phyloP scores from a whole-genome alignment of 2,888 invertebrate genomes.

The Diaprepes abbreviatus region DNA sequence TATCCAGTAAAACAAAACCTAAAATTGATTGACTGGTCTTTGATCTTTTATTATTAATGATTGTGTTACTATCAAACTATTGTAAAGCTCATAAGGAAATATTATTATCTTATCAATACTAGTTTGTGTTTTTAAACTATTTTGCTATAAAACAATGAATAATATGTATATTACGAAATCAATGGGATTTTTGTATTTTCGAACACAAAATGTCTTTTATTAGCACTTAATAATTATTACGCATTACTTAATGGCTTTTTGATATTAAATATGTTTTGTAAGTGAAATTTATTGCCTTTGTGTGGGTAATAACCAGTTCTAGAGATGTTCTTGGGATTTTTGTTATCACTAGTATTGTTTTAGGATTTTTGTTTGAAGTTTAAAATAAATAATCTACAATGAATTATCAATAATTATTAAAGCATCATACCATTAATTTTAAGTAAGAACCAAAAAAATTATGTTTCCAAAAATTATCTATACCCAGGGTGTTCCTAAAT shows the following conservation, averaged over 20 bases:
- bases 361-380: too few species aligned
- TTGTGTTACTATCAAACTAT: neutral
- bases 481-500: too few species aligned
- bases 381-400: neutral
- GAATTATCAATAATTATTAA: too few species aligned
- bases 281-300: slow-evolving; percentile 2
- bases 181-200: neutral
- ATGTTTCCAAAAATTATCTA: too few species aligned
- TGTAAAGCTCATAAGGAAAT: neutral
- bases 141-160: slow-evolving; percentile 1
- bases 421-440: too few species aligned
- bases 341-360: too few species aligned
- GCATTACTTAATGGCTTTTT: neutral
- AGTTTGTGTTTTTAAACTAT: neutral
- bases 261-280: neutral
- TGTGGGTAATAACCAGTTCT: neutral
- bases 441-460: too few species aligned
- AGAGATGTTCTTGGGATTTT: neutral
- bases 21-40: slow-evolving; percentile 2
- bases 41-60: slow-evolving; percentile 3
- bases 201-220: neutral
- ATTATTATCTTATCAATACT: neutral
- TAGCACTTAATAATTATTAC: slow-evolving; percentile 1
- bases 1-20: slow-evolving; percentile 2
- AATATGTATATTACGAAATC: neutral